Percentiles rank a stretch among this genome's conserved stretches.
Conservation (phyloP, 1,140 invertebrate genomes). For the Pentalonia nigronervosa region DNA sequence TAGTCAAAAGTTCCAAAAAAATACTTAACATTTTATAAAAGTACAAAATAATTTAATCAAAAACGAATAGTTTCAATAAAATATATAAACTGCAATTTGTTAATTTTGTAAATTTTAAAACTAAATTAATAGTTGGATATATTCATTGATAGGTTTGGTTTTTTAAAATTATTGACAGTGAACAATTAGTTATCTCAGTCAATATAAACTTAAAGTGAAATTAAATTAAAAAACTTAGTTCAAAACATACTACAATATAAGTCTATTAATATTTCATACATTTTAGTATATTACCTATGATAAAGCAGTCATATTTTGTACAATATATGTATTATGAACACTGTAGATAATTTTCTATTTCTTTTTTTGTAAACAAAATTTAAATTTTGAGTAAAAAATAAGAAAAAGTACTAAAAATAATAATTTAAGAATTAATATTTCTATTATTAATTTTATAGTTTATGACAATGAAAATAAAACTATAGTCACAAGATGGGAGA, state of each 20-base stretch:
- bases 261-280: not conserved
- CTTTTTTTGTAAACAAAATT: not conserved
- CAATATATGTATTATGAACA: not conserved
- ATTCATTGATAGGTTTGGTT: no score
- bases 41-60: not conserved
- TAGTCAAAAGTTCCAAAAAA: no score
- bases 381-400: slow-evolving; percentile 22
- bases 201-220: not conserved
- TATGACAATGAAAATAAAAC: not conserved
- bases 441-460: not conserved
- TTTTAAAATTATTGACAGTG: no score
- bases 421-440: not conserved
- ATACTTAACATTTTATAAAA: slow-evolving; percentile 9
- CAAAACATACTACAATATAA: not conserved
- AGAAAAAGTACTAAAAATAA: not conserved
- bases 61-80: not conserved
- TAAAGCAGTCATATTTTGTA: not conserved
- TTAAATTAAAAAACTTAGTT: no score
- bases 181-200: not conserved
- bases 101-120: not conserved
- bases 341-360: not conserved
- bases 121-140: not conserved
- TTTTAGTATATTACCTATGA: not conserved
- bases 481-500: not conserved
- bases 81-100: not conserved